Evolutionary conservation across 1,140 invertebrate genomes (phyloP).

Genomic region (Drosophila pandora): DNA sequence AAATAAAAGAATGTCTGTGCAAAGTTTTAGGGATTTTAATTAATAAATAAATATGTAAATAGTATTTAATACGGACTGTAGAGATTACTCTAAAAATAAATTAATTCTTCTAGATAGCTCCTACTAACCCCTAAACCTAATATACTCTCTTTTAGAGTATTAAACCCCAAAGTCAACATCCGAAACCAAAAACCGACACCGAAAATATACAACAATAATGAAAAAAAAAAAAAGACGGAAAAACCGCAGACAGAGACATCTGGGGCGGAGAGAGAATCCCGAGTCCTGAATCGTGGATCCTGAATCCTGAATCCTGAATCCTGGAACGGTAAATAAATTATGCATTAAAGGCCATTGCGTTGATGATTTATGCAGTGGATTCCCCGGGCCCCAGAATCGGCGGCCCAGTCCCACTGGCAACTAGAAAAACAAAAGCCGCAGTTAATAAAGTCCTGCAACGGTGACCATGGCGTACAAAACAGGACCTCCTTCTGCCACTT

Average conservation of each 20-base stretch:
- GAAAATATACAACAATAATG: constrained; percentile 9
- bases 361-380: constrained; percentile 61
- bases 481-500: not conserved
- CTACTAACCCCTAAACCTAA: not conserved
- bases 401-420: not conserved
- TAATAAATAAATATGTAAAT: no score
- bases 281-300: not conserved
- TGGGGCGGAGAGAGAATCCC: not conserved
- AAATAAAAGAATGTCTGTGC: no score
- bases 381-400: not conserved
- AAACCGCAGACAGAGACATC: constrained; percentile 42
- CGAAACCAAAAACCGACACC: not conserved
- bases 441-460: constrained; percentile 39
- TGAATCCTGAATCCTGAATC: constrained; percentile 17
- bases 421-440: constrained; percentile 18
- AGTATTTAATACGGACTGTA: no score
- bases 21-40: no score
- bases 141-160: not conserved
- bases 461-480: constrained; percentile 29
- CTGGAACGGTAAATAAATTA: constrained; percentile 60
- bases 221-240: not conserved
- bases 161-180: not conserved
- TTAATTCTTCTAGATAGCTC: no score
- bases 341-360: constrained; percentile 63
- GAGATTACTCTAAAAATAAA: no score